Percentiles rank a stretch among this genome's conserved stretches.
Evolutionary conservation across 2,888 invertebrate genomes (phyloP).

Genomic region (Macrosoma leucophasiata): DNA sequence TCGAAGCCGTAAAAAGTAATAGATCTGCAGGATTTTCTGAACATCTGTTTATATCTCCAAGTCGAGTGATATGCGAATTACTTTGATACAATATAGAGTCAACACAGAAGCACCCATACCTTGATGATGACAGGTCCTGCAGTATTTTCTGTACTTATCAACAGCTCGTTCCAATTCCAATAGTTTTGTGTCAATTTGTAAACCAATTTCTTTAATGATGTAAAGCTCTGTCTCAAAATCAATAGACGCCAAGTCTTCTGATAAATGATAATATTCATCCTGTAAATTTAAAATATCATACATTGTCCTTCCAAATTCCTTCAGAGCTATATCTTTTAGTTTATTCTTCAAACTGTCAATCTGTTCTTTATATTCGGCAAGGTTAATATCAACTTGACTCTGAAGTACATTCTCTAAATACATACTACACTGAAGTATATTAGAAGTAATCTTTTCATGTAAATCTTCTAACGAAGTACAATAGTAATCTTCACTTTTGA

Average conservation of each 20-base stretch:
- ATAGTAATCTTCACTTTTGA: conserved; percentile 14
- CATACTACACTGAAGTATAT: conserved; percentile 21
- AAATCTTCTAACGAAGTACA: conserved; percentile 33
- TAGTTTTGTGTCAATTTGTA: conserved; percentile 21
- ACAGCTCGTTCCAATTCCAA: conserved; percentile 18
- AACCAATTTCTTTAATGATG: conserved; percentile 13
- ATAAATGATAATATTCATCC: conserved; percentile 36
- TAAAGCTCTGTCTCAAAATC: conserved; percentile 11
- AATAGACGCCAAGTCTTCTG: conserved; percentile 17
- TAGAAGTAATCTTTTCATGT: conserved; percentile 19
- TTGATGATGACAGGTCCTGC: conserved; percentile 25
- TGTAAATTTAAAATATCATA: conserved; percentile 37
- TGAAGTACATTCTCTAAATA: conserved; percentile 7
- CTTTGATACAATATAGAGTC: too few species aligned
- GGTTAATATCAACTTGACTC: conserved; percentile 11
- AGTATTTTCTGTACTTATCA: conserved; percentile 29
- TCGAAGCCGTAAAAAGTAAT: too few species aligned
- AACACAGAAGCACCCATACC: too few species aligned
- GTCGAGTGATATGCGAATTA: too few species aligned
- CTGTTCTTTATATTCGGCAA: conserved; percentile 20
- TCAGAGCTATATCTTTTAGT: conserved; percentile 32
- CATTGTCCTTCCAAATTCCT: conserved; percentile 35
- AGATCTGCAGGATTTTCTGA: too few species aligned
- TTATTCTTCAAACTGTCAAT: conserved; percentile 24
- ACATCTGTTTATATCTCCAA: too few species aligned